Conservation (phyloP, 2,113 vertebrate species). For the Sturnira hondurensis region DNA sequence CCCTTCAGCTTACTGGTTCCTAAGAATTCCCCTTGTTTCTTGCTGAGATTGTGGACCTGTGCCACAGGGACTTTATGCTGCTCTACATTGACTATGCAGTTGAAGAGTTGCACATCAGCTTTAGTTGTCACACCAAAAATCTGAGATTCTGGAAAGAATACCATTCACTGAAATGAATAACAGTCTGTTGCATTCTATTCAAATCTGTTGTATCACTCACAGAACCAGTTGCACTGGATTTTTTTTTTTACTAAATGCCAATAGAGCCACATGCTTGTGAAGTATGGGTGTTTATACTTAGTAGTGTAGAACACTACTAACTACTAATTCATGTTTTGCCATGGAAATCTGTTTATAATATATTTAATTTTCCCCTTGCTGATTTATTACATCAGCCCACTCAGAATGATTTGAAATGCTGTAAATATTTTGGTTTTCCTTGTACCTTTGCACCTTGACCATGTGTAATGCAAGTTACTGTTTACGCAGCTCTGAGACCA, state of each 20-base stretch:
- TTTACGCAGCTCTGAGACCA: constrained; percentile 64
- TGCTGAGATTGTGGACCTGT: constrained; percentile 73
- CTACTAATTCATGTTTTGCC: constrained; percentile 34
- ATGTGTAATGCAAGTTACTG: constrained; percentile 70
- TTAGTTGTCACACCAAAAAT: constrained; percentile 72
- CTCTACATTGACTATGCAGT: constrained; percentile 94
- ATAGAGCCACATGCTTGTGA: background rate
- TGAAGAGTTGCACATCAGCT: constrained; percentile 83
- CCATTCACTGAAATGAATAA: constrained; percentile 32
- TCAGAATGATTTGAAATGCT: constrained; percentile 64
- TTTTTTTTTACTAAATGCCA: constrained; percentile 53
- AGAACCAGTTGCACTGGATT: constrained; percentile 34
- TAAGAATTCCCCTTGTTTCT: constrained; percentile 73
- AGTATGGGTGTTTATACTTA: constrained; percentile 48
- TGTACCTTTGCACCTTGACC: constrained; percentile 60
- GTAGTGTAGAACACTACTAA: background rate
- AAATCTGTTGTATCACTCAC: constrained; percentile 35
- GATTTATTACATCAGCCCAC: constrained; percentile 48
- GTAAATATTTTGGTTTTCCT: constrained; percentile 71
- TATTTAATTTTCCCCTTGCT: constrained; percentile 58
- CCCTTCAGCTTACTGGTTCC: constrained; percentile 67
- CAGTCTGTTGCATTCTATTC: background rate
- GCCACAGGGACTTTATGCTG: constrained; percentile 78
- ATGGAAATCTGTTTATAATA: constrained; percentile 60
- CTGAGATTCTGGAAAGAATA: constrained; percentile 45